These are phyloP conservation scores for Acholoe squamosa DNA, from an alignment of 2,888 invertebrate species.

Conservation along the genomic window DNA sequence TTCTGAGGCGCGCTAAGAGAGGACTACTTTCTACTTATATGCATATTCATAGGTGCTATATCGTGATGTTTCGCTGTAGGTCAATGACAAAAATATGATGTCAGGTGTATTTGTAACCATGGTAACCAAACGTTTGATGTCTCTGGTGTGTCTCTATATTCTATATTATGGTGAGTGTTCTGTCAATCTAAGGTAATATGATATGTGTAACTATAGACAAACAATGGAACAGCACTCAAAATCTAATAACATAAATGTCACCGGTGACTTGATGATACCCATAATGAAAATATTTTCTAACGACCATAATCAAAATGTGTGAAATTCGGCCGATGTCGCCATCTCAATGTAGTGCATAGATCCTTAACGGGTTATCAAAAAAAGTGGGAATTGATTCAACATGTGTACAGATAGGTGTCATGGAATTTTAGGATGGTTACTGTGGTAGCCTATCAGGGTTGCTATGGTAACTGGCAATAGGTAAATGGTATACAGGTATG, in stretches of 20 bases:
- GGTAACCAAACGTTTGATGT: constrained; percentile 51
- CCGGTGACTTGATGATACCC: constrained; percentile 42
- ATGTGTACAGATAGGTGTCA: neutral
- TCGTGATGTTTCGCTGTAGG: constrained; percentile 56
- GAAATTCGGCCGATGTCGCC: neutral
- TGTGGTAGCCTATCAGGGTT: neutral
- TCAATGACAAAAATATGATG: constrained; percentile 44
- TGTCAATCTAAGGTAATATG: constrained; percentile 40
- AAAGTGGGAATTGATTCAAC: neutral
- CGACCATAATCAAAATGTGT: neutral
- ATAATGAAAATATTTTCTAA: constrained; percentile 21
- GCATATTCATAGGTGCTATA: constrained; percentile 58
- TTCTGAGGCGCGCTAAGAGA: neutral
- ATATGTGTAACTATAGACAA: constrained; percentile 44
- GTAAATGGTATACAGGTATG: neutral
- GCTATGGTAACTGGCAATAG: neutral
- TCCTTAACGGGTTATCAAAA: neutral
- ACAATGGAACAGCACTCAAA: neutral
- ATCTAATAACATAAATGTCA: neutral
- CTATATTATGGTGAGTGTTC: constrained; percentile 54
- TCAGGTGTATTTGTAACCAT: constrained; percentile 42
- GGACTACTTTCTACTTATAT: constrained; percentile 39
- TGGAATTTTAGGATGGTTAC: neutral
- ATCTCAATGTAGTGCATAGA: neutral
- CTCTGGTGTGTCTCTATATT: constrained; percentile 53